Evolutionary conservation across 2,113 vertebrate genomes (phyloP).

Genomic region (Periophthalmus modestus): DNA sequence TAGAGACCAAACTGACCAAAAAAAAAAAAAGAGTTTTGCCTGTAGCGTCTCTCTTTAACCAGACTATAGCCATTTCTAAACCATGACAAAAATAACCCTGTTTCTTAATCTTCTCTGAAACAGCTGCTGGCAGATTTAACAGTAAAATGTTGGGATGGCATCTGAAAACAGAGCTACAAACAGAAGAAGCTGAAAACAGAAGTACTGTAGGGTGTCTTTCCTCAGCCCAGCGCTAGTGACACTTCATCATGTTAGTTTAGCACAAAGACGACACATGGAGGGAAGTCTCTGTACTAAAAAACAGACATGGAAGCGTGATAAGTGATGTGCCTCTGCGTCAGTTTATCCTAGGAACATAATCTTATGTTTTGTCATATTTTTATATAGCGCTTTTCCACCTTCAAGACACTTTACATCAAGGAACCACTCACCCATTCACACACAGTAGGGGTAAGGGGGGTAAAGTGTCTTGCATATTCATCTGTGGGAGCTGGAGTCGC

Average conservation of each 20-base stretch:
- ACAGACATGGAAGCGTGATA: constrained; percentile 19
- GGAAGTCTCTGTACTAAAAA: constrained; percentile 45
- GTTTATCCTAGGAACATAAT: constrained; percentile 41
- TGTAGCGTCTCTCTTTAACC: too few relatives aligned
- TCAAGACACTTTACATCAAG: too few relatives aligned
- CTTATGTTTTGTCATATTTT: too few relatives aligned
- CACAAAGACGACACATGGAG: constrained; percentile 47
- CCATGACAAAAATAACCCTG: background rate
- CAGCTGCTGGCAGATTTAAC: constrained; percentile 29
- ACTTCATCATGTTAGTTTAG: constrained; percentile 68
- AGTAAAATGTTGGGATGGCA: constrained; percentile 37
- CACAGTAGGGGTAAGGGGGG: too few relatives aligned
- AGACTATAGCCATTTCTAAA: background rate
- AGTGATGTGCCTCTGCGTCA: constrained; percentile 69
- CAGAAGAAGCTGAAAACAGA: too few relatives aligned
- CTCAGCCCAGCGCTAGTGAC: constrained; percentile 41
- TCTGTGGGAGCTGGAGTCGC: too few relatives aligned
- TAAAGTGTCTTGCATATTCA: too few relatives aligned
- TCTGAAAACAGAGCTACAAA: constrained; percentile 13
- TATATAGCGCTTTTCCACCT: too few relatives aligned
- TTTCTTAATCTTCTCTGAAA: constrained; percentile 40
- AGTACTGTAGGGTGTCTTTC: constrained; percentile 7
- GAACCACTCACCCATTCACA: too few relatives aligned
- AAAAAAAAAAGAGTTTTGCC: too few relatives aligned
- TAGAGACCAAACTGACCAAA: too few relatives aligned